These are phyloP conservation scores for Protophormia terraenovae DNA, from an alignment of 2,888 invertebrate species.

Conservation along the genomic window DNA sequence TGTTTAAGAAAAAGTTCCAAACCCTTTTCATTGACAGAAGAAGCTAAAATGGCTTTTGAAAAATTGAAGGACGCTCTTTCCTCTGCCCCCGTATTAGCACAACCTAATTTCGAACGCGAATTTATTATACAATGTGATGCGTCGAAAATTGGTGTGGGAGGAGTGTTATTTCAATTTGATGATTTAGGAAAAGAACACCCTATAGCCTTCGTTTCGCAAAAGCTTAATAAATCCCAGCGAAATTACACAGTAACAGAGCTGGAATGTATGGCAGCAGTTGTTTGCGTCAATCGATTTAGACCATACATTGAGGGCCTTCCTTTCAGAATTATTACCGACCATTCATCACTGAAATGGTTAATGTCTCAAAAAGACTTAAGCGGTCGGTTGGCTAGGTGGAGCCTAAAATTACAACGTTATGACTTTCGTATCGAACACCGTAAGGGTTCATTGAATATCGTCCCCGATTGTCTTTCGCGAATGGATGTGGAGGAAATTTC, in stretches of 20 bases:
- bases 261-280: too few relatives aligned
- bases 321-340: too few relatives aligned
- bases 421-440: background rate
- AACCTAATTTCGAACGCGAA: too few relatives aligned
- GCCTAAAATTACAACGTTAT: background rate
- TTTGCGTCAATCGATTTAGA: background rate
- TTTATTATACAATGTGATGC: too few relatives aligned
- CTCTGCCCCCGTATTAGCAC: too few relatives aligned
- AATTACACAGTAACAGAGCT: background rate
- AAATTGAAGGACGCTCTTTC: too few relatives aligned
- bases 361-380: too few relatives aligned
- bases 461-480: background rate
- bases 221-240: slow-evolving; percentile 16
- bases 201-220: slow-evolving; percentile 1
- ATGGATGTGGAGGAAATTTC: slow-evolving; percentile 4
- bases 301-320: slow-evolving; percentile 12
- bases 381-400: too few relatives aligned
- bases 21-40: slow-evolving; percentile 7
- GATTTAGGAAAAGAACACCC: background rate
- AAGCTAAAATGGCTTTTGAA: slow-evolving; percentile 13
- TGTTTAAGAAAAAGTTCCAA: slow-evolving; percentile 5
- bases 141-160: too few relatives aligned
- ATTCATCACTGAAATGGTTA: too few relatives aligned
- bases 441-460: too few relatives aligned
- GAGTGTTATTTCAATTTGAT: slow-evolving; percentile 28